Evolutionary conservation across 2,888 invertebrate species (phyloP), one percentile per base, ranked within the genome.

Genomic region (Drosophila melanosoma): DNA sequence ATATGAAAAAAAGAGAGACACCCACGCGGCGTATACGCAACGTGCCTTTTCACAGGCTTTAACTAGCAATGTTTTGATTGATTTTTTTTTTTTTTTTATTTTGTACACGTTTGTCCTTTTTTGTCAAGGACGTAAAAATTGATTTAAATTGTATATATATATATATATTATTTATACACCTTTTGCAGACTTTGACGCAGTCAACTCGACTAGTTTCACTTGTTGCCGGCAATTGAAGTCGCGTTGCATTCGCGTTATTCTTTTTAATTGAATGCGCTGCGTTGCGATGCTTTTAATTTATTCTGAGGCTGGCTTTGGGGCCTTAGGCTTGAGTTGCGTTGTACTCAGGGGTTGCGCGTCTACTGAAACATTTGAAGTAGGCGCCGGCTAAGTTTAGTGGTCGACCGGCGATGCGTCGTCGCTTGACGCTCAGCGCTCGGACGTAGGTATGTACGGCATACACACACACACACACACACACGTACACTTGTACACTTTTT

Each of bases 281-380:
- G 49, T 51, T 67, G 15, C 56, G n/a, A 36, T 52, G 20, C 40
- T 38, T 36, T 60, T 69, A 60, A 61, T 64, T 70, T 54, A 56
- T 56, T n/a, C 15, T 57, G 67, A 57, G 8, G 61, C 67, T 69
- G 70, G 66, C 68, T 73, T 75, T 65, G 61, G 29, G 54, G 67
- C 67, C 64, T 72, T 49, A 54, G 71, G 67, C 74, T 74, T 63
- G 83, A 68, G 49, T 70, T 84, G 81, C 79, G 86, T 82, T 91
- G 86, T 80, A 81, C 86, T 87, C 91, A 91, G 91, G 91, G 91
- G 90, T 87, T 91, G 91, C 83, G 89, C 85, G 80, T 70, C 88
- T 86, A 91, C 91, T 91, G 88, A 90, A 90, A 74, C 79, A 79
- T 76, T 81, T 79, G 73, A 85, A 76, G 80, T 83, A 83, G 85